Percentiles rank a stretch among this genome's conserved stretches.
These are phyloP conservation scores for Sapayoa aenigma DNA, from an alignment of 2,113 vertebrate genomes.

Conservation along the genomic window DNA sequence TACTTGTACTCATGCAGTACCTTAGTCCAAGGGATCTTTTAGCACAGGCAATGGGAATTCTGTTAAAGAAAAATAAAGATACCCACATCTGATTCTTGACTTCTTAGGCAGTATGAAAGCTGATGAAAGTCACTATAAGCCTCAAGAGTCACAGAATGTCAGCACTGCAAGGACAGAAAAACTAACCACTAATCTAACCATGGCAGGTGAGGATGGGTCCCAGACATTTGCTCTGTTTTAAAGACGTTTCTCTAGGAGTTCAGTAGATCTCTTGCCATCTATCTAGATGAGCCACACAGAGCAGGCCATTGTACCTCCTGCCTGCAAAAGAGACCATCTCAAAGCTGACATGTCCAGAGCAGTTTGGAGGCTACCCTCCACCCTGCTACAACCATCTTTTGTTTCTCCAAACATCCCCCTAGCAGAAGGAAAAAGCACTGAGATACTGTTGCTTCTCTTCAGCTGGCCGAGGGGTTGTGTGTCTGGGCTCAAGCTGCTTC, in stretches of 20 bases:
- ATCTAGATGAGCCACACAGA: background rate
- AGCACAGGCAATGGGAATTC: background rate
- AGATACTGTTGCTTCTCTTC: background rate
- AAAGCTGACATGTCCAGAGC: background rate
- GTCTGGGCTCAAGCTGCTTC: background rate
- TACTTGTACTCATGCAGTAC: background rate
- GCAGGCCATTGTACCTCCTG: background rate
- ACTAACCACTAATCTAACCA: background rate
- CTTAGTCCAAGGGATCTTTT: background rate
- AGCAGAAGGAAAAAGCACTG: background rate
- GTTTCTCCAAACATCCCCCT: background rate
- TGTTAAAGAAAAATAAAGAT: background rate
- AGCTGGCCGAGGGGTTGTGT: background rate
- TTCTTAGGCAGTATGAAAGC: background rate
- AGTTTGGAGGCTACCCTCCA: background rate
- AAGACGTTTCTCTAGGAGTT: background rate
- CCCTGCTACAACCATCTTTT: background rate
- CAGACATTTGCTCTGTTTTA: background rate
- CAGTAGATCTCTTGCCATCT: background rate
- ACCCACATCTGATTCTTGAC: background rate
- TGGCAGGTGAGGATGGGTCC: background rate
- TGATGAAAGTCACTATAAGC: background rate
- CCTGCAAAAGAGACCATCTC: background rate
- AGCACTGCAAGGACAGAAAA: background rate
- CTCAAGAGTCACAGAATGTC: background rate